These are phyloP conservation scores for Amphipoea oculea DNA, from an alignment of 2,888 invertebrate genomes.

Conservation along the genomic window DNA sequence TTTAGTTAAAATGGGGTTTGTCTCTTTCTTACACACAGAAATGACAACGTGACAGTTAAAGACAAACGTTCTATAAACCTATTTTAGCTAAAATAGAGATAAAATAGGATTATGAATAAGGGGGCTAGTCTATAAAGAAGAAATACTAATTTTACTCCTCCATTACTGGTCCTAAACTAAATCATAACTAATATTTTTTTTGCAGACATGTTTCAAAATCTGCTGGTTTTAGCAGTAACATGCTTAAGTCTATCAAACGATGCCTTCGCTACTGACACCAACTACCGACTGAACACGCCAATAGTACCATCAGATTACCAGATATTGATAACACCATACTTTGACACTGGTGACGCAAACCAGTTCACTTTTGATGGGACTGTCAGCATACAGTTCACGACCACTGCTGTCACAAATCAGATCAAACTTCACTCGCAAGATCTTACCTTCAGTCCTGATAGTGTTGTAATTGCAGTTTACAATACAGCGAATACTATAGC, in stretches of 20 bases:
- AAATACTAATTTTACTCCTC: not conserved
- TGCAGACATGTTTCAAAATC: constrained; percentile 78
- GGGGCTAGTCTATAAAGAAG: too few species aligned
- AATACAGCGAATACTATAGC: constrained; percentile 67
- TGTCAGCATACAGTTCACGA: constrained; percentile 82
- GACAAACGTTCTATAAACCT: too few species aligned
- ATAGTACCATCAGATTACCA: constrained; percentile 89
- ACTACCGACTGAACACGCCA: constrained; percentile 81
- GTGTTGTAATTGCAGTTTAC: constrained; percentile 70
- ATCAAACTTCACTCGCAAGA: constrained; percentile 85
- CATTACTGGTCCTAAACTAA: not conserved
- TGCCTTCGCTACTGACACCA: constrained; percentile 74
- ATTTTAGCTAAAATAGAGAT: too few species aligned
- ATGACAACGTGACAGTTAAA: too few species aligned
- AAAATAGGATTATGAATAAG: too few species aligned
- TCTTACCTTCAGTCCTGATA: constrained; percentile 73
- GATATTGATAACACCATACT: constrained; percentile 88
- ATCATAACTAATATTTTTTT: constrained; percentile 50
- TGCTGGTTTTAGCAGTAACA: constrained; percentile 68
- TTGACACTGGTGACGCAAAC: constrained; percentile 81
- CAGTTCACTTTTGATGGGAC: constrained; percentile 88
- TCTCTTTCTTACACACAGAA: too few species aligned
- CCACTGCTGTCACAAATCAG: constrained; percentile 72
- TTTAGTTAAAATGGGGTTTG: too few species aligned
- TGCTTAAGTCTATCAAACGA: constrained; percentile 68